These are phyloP conservation scores for Diacarnus erythraeanus DNA, from an alignment of 37 sponge, comb jelly and placozoan species.

Conservation along the genomic window DNA sequence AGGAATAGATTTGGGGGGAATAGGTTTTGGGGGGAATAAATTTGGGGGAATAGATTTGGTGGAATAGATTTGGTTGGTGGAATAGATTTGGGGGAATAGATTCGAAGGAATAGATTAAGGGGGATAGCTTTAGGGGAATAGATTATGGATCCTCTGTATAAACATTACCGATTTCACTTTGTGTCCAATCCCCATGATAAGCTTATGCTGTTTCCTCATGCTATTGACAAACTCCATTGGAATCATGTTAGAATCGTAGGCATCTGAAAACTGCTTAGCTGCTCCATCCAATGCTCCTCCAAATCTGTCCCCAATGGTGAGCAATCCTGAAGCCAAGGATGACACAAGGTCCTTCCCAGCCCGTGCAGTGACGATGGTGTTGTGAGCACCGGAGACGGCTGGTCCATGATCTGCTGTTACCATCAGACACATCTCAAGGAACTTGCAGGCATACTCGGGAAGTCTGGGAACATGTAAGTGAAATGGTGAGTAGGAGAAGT, in stretches of 20 bases:
- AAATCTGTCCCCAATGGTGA: conserved; percentile 91
- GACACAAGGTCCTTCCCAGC: conserved; percentile 98
- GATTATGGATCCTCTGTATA: too few species aligned
- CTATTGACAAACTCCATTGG: conserved; percentile 99
- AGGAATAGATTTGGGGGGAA: too few species aligned
- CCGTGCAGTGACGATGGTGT: conserved; percentile 92
- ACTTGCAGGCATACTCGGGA: conserved; percentile 92
- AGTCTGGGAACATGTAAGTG: conserved; percentile 46
- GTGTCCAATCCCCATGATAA: conserved; percentile 98
- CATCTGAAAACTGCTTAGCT: conserved; percentile 85
- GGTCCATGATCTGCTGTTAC: conserved; percentile 98
- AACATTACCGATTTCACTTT: conserved; percentile 96
- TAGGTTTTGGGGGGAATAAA: too few species aligned
- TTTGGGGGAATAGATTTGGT: too few species aligned
- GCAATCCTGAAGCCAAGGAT: conserved; percentile 88
- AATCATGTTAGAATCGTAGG: conserved; percentile 84
- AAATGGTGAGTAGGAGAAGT: neutral
- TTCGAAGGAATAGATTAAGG: too few species aligned
- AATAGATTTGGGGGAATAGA: too few species aligned
- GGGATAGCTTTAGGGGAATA: too few species aligned
- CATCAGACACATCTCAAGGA: conserved; percentile 97
- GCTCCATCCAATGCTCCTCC: conserved; percentile 97
- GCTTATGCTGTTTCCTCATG: conserved; percentile 90
- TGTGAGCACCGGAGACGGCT: conserved; percentile 98
- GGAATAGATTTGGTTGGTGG: too few species aligned